Conservation (phyloP, 2,888 invertebrate genomes). For the Theretra japonica region DNA sequence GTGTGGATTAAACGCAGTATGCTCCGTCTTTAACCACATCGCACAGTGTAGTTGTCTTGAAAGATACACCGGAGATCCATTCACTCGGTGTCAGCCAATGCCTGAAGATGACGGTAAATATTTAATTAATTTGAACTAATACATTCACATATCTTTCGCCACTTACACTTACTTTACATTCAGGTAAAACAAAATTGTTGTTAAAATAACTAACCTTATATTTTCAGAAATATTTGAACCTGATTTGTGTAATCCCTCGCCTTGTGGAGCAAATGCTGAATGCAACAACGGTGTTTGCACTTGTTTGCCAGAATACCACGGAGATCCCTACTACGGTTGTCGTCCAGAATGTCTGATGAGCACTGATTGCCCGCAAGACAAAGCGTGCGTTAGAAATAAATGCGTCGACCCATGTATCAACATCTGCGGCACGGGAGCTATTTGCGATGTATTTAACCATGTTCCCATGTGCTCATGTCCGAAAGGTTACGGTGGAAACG, state of each 20-base stretch:
- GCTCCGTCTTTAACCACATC: constrained; percentile 86
- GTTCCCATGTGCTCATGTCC: constrained; percentile 86
- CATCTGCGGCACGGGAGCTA: constrained; percentile 90
- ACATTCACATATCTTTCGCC: no score
- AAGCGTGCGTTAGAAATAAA: constrained; percentile 89
- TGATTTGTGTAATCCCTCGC: constrained; percentile 87
- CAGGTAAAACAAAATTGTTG: no score
- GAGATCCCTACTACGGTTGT: constrained; percentile 91
- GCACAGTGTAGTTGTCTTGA: constrained; percentile 86
- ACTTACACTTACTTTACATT: no score
- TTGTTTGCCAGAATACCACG: constrained; percentile 89
- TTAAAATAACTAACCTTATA: not conserved
- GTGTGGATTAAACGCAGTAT: constrained; percentile 85
- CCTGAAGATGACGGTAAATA: constrained; percentile 66
- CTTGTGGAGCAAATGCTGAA: constrained; percentile 89
- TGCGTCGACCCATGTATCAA: constrained; percentile 91
- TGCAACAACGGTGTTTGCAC: constrained; percentile 88
- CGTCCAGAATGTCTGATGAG: constrained; percentile 92
- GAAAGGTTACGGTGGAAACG: constrained; percentile 87
- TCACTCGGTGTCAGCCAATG: constrained; percentile 72
- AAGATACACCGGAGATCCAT: constrained; percentile 86
- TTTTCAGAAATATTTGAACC: constrained; percentile 58
- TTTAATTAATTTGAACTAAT: no score
- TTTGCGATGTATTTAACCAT: constrained; percentile 88
- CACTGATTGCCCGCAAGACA: constrained; percentile 88